Base-by-base conservation (phyloP, 2,888 invertebrate genomes). In the Eulithis prunata region DNA sequence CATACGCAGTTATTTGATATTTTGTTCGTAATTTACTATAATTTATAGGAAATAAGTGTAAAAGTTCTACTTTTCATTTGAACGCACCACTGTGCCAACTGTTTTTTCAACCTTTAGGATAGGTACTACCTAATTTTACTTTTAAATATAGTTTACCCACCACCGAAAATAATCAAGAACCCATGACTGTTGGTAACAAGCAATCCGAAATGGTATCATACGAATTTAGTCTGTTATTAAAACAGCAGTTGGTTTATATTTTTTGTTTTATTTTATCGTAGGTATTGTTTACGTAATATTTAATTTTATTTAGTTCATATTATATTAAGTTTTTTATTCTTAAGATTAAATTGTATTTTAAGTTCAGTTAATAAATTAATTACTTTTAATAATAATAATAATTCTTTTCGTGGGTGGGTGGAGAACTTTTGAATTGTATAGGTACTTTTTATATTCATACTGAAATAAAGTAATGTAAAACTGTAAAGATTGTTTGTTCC, bases 141-240 rank as follows among this genome's bases (percentile, higher is more conserved):
- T 32, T 4, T 41, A 10, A 41, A 5, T 45, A 12, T 45, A 43
- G 43, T 41, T 53, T 66, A 76, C 84, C 89, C 89, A 81, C 80
- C 85, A 89, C 90, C 90, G 74, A 74, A 77, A 75, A 36, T 68
- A 66, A 53, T n/a, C 8, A 52, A 64, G 68, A 76, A 76, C 72
- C 83, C 83, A 77, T 76, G 82, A 79, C 78, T 77, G 88, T 89
- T 90, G 90, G 78, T 69, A 80, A 85, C 79, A 78, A 81, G 75
- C 83, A 85, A 87, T 83, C 78, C 38, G 6, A 21, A 62, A 54
- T 54, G 32, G 47, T 47, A 46, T n/a, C n/a, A 28, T 49, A n/a
- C 6, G 13, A 12, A 12, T 12, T 45, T 12, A n/a, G 11, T 45
- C 12, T n/a, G 4, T n/a, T n/a, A 46, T 21, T 21, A 21, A 21